phyloP scores from a whole-genome alignment of 1,140 invertebrate species.

The Phthorimaea operculella region DNA sequence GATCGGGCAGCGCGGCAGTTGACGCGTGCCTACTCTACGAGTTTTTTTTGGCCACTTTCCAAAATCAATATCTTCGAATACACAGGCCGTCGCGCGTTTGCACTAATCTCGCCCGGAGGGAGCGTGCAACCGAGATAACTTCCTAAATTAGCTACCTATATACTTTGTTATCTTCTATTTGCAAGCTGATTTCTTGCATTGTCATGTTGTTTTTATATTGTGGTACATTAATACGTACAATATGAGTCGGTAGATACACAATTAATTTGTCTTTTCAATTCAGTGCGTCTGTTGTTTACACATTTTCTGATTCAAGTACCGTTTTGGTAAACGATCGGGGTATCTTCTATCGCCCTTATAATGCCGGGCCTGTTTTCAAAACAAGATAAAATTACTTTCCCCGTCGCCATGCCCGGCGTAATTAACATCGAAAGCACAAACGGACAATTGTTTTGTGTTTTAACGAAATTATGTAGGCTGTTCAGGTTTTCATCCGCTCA shows the following conservation, averaged over 20 bases:
- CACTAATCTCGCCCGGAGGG: conserved; percentile 53
- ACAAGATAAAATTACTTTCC: conserved; percentile 1
- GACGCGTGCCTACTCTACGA: conserved; percentile 61
- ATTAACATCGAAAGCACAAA: conserved; percentile 5
- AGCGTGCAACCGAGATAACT: conserved; percentile 25
- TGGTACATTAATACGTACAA: not conserved
- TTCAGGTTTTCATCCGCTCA: not conserved
- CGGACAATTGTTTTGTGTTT: conserved; percentile 5
- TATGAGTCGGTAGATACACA: not conserved
- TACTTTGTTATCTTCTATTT: not conserved
- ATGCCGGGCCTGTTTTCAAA: not conserved
- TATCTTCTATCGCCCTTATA: not conserved
- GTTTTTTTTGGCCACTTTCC: conserved; percentile 65
- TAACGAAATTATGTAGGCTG: not conserved
- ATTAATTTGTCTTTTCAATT: conserved; percentile 1
- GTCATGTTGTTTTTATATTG: not conserved
- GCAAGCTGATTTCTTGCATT: not conserved
- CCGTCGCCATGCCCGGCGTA: not conserved
- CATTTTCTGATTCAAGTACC: not conserved
- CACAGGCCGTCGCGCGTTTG: conserved; percentile 57
- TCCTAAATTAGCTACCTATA: conserved; percentile 8
- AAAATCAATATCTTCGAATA: conserved; percentile 66
- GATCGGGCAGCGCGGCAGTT: conserved; percentile 58
- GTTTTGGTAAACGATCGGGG: not conserved
- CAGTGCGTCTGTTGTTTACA: conserved; percentile 2